Evolutionary conservation across 2,888 invertebrate species (phyloP).

Genomic region (Hemicrepidius hirtus): DNA sequence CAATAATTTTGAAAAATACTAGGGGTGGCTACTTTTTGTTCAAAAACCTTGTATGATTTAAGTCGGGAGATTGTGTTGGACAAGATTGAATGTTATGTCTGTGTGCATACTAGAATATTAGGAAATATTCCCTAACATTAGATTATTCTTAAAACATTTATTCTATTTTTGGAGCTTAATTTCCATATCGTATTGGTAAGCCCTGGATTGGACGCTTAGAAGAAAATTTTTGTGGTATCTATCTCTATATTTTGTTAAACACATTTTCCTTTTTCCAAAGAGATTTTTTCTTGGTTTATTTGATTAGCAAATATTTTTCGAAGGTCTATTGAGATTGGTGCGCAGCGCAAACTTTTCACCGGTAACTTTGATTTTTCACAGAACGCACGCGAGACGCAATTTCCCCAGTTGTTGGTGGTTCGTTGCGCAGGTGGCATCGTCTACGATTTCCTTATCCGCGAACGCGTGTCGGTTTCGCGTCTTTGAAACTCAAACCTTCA

Average conservation of each 20-base stretch:
- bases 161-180: no score
- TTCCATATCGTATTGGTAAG: no score
- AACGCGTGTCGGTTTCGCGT: neutral
- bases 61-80: no score
- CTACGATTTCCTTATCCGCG: conserved; percentile 2
- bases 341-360: conserved; percentile 48
- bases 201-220: no score
- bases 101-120: no score
- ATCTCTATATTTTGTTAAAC: neutral
- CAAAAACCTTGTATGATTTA: no score
- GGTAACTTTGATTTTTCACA: conserved; percentile 38
- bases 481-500: neutral
- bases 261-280: conserved; percentile 15
- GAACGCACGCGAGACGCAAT: conserved; percentile 32
- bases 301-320: conserved; percentile 31
- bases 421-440: conserved; percentile 14
- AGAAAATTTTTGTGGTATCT: no score
- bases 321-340: conserved; percentile 16
- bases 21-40: no score
- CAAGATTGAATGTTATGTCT: no score
- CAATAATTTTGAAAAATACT: no score
- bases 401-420: conserved; percentile 37
- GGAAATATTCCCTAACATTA: no score
- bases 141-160: no score
- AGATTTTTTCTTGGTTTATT: neutral